Evolutionary conservation across 2,888 invertebrate species (phyloP).

Genomic region (Chesias legatella): DNA sequence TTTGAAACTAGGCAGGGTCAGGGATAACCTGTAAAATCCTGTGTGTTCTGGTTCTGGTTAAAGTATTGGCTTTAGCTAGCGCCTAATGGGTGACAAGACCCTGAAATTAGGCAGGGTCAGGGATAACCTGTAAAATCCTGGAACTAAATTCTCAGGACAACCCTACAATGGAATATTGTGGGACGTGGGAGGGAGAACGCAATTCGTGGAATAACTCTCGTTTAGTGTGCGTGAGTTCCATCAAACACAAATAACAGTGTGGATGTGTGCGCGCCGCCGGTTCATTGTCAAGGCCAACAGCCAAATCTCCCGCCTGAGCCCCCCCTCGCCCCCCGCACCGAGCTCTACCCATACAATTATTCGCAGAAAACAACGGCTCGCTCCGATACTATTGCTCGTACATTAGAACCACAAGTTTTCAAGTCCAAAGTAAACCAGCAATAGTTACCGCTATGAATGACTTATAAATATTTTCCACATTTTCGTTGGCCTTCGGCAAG

Average conservation of each 20-base stretch:
- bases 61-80: no score
- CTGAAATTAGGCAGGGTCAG: no score
- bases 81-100: no score
- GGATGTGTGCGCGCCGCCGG: conserved; percentile 71
- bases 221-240: conserved; percentile 56
- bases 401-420: conserved; percentile 35
- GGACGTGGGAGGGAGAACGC: conserved; percentile 59
- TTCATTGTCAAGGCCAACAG: conserved; percentile 79
- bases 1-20: no score
- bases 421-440: conserved; percentile 39
- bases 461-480: conserved; percentile 29
- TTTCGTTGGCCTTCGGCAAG: conserved; percentile 35
- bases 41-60: no score
- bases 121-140: not conserved
- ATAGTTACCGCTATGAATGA: conserved; percentile 41
- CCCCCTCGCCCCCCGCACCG: conserved; percentile 56
- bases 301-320: conserved; percentile 74
- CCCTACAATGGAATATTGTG: conserved; percentile 62
- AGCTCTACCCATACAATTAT: conserved; percentile 59
- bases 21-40: no score
- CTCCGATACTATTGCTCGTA: conserved; percentile 47
- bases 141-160: conserved; percentile 32
- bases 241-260: conserved; percentile 48
- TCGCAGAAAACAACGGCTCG: conserved; percentile 54
- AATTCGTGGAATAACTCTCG: conserved; percentile 66